These are phyloP conservation scores for Saccopteryx bilineata DNA, from an alignment of 2,113 vertebrate species.

Conservation along the genomic window DNA sequence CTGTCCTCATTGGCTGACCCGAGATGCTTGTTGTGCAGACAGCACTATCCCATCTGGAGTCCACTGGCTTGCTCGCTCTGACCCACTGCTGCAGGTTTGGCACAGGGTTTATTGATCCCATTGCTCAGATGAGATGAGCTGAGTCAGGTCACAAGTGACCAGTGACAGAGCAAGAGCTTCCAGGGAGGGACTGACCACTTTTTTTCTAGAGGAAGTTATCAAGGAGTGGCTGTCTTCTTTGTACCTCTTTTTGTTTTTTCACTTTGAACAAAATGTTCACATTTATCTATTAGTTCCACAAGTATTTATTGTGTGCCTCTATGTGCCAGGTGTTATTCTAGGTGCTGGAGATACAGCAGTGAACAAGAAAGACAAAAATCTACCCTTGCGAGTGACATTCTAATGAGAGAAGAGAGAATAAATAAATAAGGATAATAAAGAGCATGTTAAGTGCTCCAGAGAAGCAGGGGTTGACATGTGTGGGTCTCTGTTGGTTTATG, in stretches of 20 bases:
- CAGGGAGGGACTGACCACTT: neutral
- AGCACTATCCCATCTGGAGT: neutral
- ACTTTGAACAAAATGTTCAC: slow-evolving; percentile 1
- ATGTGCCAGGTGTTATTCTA: neutral
- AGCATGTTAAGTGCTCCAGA: neutral
- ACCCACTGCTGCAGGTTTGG: neutral
- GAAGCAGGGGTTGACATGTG: neutral
- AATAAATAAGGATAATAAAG: neutral
- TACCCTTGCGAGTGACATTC: neutral
- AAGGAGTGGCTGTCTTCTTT: neutral
- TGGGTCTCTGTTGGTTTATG: neutral
- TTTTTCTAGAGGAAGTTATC: neutral
- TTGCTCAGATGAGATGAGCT: neutral
- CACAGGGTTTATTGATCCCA: neutral
- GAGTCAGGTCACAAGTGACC: neutral
- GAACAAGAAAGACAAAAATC: slow-evolving; percentile 24
- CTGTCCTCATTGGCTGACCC: neutral
- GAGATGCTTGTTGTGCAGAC: neutral
- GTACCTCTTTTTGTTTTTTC: neutral
- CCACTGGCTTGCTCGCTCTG: neutral
- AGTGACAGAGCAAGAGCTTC: neutral
- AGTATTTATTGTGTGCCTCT: slow-evolving; percentile 4
- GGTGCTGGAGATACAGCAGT: neutral
- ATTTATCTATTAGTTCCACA: neutral
- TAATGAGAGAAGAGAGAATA: neutral